Evolutionary conservation across 2,888 invertebrate genomes (phyloP).

Genomic region (Trachelus stipa): DNA sequence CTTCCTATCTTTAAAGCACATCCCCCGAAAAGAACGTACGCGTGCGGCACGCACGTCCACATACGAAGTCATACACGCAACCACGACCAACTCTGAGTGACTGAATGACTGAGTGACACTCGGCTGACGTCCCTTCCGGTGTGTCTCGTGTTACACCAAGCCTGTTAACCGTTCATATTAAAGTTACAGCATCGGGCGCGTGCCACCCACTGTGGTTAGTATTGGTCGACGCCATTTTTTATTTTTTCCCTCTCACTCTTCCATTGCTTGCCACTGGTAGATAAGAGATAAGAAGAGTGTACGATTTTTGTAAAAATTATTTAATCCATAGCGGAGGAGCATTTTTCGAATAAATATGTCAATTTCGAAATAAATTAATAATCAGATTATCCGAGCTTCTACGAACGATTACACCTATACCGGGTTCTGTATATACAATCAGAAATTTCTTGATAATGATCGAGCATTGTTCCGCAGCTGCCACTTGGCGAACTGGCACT

Average conservation of each 20-base stretch:
- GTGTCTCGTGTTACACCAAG: slow-evolving; percentile 62
- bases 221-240: neutral
- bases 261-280: neutral
- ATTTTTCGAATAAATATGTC: neutral
- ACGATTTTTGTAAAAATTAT: neutral
- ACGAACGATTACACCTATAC: neutral
- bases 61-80: slow-evolving; percentile 16
- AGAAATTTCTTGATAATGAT: slow-evolving; percentile 14
- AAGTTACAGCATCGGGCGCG: slow-evolving; percentile 63
- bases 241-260: neutral
- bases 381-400: neutral
- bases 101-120: slow-evolving; percentile 61
- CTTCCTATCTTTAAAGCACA: slow-evolving; percentile 24
- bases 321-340: neutral
- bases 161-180: slow-evolving; percentile 62
- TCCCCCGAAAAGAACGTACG: slow-evolving; percentile 36
- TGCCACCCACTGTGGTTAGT: slow-evolving; percentile 54
- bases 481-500: slow-evolving; percentile 41
- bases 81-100: slow-evolving; percentile 26
- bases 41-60: slow-evolving; percentile 30
- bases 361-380: neutral
- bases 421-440: neutral
- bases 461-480: slow-evolving; percentile 32
- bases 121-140: slow-evolving; percentile 64
- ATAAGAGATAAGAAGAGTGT: neutral